Evolutionary conservation across 1,140 invertebrate species (phyloP), one percentile per base, ranked within the genome.

Genomic region (Calephelis nemesis): DNA sequence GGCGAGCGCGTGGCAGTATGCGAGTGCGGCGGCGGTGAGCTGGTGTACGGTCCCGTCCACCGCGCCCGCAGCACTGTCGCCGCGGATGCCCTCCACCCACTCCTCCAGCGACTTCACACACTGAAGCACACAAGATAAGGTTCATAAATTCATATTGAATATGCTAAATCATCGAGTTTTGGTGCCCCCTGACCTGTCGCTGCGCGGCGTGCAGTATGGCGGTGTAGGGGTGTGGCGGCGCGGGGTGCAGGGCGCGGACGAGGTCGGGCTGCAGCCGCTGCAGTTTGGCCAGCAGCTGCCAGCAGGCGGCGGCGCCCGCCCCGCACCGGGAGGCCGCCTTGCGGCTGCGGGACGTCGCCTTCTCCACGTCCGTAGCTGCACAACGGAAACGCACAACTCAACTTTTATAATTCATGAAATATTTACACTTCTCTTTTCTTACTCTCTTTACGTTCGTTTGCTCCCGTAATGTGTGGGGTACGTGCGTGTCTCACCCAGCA

Each of bases 11-110:
- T 98, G 96, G 54, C 97, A 92, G 90, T 98, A 97, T 71, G 97
- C 95, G 52, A 98, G 94, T 64, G 98, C 97, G 88, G 99, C 98
- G 63, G 96, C 97, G 4, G 98, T 98, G 54, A 98, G 92, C 91
- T 99, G 97, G 85, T 98, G 98, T 30, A 99, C 98, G 0, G 98
- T 99, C 68, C 98, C 98, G 93, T 99, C 98, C 87, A 96, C 96
- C 0, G 98, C 97, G 10, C 93, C 91, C 5, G 95, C 94, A 47
- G 96, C 96, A 10, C 94, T 94, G 85, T 99, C 98, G 69, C 95
- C 95, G 78, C 97, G 94, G 60, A 99, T 95, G 76, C 95, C 97
- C 79, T 98, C 97, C 63, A 98, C 95, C 86, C 99, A 99, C 78
- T 98, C 97, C 87, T 99, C 98, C 71, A 99, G 91, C 19, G 97